Conservation (phyloP, 2,888 invertebrate species). For the Xestoiulus laeticollis region DNA sequence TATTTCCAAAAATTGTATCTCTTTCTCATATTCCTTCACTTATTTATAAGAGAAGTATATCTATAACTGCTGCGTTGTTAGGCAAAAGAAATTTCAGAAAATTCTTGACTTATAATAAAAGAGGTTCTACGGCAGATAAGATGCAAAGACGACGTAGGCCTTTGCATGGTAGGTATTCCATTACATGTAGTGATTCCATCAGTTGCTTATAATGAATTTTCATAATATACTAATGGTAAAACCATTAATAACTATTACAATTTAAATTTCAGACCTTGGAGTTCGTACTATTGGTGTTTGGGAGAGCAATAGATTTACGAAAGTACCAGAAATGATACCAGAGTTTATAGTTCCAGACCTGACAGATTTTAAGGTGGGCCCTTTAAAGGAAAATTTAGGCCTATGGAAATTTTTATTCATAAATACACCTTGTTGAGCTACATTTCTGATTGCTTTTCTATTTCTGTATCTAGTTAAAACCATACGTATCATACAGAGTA, state of each 20-base stretch:
- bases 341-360: constrained; percentile 92
- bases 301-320: not conserved
- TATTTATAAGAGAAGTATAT: not conserved
- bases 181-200: not conserved
- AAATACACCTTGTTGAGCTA: not conserved
- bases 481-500: constrained; percentile 91
- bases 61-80: constrained; percentile 60
- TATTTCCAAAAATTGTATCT: not conserved
- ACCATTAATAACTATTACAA: not conserved
- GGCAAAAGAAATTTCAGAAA: constrained; percentile 86
- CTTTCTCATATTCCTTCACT: not conserved
- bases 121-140: constrained; percentile 77
- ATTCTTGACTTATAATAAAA: constrained; percentile 78
- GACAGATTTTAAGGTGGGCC: constrained; percentile 76
- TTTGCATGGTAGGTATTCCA: constrained; percentile 67
- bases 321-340: constrained; percentile 87
- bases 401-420: constrained; percentile 53
- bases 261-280: constrained; percentile 68
- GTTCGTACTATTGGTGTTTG: constrained; percentile 72
- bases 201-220: too few relatives aligned
- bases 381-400: too few relatives aligned
- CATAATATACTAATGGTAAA: not conserved
- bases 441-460: not conserved
- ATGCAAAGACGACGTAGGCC: constrained; percentile 69
- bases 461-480: constrained; percentile 74